Evolutionary conservation across 30 jellyfish, hydroid and myxozoan genomes (phyloP), one percentile per base, ranked within the genome.

Genomic region (Chrysaora quinquecirrha): DNA sequence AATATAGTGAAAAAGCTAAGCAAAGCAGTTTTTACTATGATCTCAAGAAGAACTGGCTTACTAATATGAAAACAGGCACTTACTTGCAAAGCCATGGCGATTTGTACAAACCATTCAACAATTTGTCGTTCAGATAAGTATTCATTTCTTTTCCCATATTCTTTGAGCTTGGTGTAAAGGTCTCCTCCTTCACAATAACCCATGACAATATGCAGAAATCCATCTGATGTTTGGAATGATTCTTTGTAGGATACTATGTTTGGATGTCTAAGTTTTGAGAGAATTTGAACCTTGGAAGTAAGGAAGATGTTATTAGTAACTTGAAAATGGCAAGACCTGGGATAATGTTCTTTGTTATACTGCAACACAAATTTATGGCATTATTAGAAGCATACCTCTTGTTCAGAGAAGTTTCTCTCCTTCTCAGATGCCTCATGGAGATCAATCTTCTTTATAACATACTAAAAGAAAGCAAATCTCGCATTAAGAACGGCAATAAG

Each of bases 111-210:
- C 99, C 99, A 94, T 58, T 94, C 99, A 49, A 94, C 96, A 25
- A 94, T 78, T 50, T 88, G 99, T 50, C 89, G 54, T 73, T 94
- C 99, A 49, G 79, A 47, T 23, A 94, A 70, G 48, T 9, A 84
- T 46, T 94, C 95, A 35, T 85, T 97, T 27, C 46, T 33, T 61
- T 87, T 88, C 38, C 96, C 94, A 28, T 94, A 97, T 64, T 94
- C 93, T 68, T 94, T 94, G 34, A 94, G 77, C 75, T 88, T 94
- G 4, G 90, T 74, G 81, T 94, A 94, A 24, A 94, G 61, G 81
- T 94, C 99, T 32, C 99, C 99, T 34, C 99, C 97, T 76, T 94
- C 99, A 72, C 99, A 94, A 69, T 87, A 94, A n/a, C 97, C 99
- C 99, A 94, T 94, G 0, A 94, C 95, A 31, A 94, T 94, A 33